Base-by-base conservation (phyloP, 2,113 vertebrate species). In the Microcebus griseorufus region DNA sequence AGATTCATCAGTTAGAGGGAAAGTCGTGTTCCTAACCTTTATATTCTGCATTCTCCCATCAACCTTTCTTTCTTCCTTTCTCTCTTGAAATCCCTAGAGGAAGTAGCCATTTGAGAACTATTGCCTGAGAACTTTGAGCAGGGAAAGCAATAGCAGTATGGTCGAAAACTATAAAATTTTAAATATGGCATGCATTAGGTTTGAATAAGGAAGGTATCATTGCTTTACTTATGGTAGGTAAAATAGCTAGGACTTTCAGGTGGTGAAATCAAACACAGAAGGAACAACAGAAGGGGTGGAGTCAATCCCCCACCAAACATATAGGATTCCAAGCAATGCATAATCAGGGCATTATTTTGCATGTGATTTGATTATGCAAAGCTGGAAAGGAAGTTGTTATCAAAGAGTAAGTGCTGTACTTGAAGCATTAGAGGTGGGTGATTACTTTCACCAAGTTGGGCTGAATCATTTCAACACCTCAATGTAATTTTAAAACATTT, bases 401-500 rank as follows among this genome's bases (percentile, higher is more conserved):
- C 76, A 17, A 17, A 93, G 5, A 84, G 34, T 69, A 88, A 88
- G 72, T 23, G 32, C 37, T 89, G 18, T 45, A 48, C 4, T 20
- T 80, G 69, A 90, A 90, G 22, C 14, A n/a, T 51, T 78, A 76
- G 18, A 45, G 39, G 6, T 32, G 42, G 14, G 8, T 64, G 16
- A 90, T 84, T 87, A 6, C 17, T 62, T 95, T 95, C 55, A 55
- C 16, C n/a, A 84, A 84, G 5, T 20, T 96, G 39, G 53, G 10
- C 17, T 84, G 83, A 92, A 58, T 93, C 69, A 39, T 91, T 90
- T 84, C 9, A 92, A 51, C 29, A 76, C 5, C 17, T 13, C 67
- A 67, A 95, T 88, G 92, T 88, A 92, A 97, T 88, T 96, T 97
- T 34, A 69, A 96, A 96, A 64, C 11, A 90, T 34, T 65, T 87